Evolutionary conservation across 2,113 vertebrate species (phyloP), one percentile per base, ranked within the genome.

Genomic region (Onychostoma macrolepis): DNA sequence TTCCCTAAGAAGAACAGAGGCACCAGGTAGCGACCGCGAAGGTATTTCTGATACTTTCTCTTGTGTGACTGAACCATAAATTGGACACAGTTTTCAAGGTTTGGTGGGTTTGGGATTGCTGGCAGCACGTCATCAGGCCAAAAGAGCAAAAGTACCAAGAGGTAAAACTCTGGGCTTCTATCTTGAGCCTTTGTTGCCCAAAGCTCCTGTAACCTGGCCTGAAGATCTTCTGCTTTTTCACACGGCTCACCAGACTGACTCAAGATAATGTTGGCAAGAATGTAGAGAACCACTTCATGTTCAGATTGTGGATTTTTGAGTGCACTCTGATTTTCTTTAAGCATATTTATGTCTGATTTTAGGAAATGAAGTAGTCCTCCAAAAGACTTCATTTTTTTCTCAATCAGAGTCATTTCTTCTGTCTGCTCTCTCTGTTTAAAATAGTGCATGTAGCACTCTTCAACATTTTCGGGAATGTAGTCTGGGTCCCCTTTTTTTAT

Each of bases 1-100:
- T 77, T 89, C 50, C 88, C 89, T 7, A 92, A 88, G 65, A 92
- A 92, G 85, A 93, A 93, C 69, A 91, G 24, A 4, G 91, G 90
- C 82, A 90, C 1, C 75, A 93, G 58, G 80, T 90, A 88, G 3
- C 92, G 84, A 0, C 87, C 76, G 76, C 81, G 72, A 0, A 92
- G 87, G 76, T 91, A 91, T 4, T 85, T 90, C 71, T 78, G 63
- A 77, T 92, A 91, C 0, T 0, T 0, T 0, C 5, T 33, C 7
- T 90, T n/a, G 53, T 67, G 93, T 0, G 89, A 71, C 0, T 58
- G 0, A 56, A 76, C 7, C 90, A 93, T 90, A 28, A 80, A 30
- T 0, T 2, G 7, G 10, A 76, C 21, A 56, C 89, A 82, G 0
- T 90, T 0, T 3, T 69, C 3, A 7, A 87, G 61, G 53, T 85